Evolutionary conservation across 2,797 vertebrate species (phyloP), one percentile per base, ranked within the genome.

Genomic region (Rhinella marina): DNA sequence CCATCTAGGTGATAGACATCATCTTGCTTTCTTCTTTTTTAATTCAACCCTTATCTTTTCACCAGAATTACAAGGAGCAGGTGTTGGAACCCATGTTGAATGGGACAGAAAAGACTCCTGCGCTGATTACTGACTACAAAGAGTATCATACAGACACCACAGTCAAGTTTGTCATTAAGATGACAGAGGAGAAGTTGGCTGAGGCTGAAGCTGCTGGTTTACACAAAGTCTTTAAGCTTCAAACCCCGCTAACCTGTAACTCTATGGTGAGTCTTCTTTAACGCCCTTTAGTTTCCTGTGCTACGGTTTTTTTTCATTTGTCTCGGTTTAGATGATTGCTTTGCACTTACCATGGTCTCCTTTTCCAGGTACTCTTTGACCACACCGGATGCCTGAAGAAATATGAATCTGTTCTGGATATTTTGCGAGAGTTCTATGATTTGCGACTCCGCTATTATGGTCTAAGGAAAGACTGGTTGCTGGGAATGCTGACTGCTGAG

Each of bases 61-160:
- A 17, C 23, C 88, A 99, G 98, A 81, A 92, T 1, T 99, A 99
- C 54, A 99, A 99, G 90, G 98, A 99, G 92, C 97, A 97, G 10
- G 97, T 99, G 75, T 93, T 99, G 92, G 98, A 99, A 92, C 95
- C 95, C 0, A 99, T 99, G 98, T 84, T 99, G 91, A 98, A 96
- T 0, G 98, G 98, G 86, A 97, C 97, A 0, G 98, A 99, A 82
- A 99, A 99, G 94, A 96, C 95, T 1, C 96, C 97, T 0, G 80
- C 98, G 68, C 95, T 99, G n/a, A 99, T 99, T 93, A 97, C 95
- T 0, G 98, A 99, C 93, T 99, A 99, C 82, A 97, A 96, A 88
- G 98, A 99, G 27, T 99, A 99, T 91, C 98, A 99, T 94, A 99
- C 98, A 0, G 98, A 99, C 91, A 96, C 96, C 59, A 99, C 98